Conservation (phyloP, 2,888 invertebrate species). For the Marronus borbonicus region DNA sequence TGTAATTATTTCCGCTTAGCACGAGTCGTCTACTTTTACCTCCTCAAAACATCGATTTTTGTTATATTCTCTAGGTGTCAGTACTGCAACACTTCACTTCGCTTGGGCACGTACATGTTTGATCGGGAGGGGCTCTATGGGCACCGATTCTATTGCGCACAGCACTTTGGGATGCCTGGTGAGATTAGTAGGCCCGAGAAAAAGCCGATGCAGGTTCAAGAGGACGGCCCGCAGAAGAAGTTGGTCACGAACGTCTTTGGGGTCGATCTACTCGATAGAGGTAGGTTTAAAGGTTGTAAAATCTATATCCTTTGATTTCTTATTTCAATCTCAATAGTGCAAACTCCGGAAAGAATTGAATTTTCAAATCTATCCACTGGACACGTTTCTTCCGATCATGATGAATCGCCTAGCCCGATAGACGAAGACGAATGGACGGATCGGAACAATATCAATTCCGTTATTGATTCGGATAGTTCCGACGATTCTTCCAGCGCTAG, state of each 20-base stretch:
- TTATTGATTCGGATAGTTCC: conserved; percentile 75
- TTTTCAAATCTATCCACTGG: conserved; percentile 81
- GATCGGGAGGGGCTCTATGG: conserved; percentile 80
- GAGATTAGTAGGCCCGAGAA: conserved; percentile 65
- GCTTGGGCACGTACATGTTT: conserved; percentile 85
- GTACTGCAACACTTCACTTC: conserved; percentile 88
- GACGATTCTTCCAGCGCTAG: conserved; percentile 74
- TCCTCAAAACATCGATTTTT: conserved; percentile 26
- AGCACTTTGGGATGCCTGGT: conserved; percentile 80
- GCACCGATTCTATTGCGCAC: conserved; percentile 83
- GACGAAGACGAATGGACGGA: conserved; percentile 98
- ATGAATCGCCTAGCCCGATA: conserved; percentile 82
- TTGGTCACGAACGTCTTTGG: conserved; percentile 70
- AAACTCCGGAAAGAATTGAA: conserved; percentile 86
- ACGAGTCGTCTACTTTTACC: no score
- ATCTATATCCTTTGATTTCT: conserved; percentile 40
- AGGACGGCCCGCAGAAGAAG: conserved; percentile 71
- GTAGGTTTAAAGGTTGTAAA: conserved; percentile 54
- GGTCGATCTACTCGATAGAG: conserved; percentile 72
- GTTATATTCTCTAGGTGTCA: conserved; percentile 77
- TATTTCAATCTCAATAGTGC: conserved; percentile 66
- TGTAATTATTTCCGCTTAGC: no score
- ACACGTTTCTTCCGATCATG: conserved; percentile 75
- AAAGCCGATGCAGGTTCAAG: conserved; percentile 55
- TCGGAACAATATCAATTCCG: conserved; percentile 89